Base-by-base conservation (phyloP, 1,140 invertebrate genomes). In the Geopemphigus sp. region DNA sequence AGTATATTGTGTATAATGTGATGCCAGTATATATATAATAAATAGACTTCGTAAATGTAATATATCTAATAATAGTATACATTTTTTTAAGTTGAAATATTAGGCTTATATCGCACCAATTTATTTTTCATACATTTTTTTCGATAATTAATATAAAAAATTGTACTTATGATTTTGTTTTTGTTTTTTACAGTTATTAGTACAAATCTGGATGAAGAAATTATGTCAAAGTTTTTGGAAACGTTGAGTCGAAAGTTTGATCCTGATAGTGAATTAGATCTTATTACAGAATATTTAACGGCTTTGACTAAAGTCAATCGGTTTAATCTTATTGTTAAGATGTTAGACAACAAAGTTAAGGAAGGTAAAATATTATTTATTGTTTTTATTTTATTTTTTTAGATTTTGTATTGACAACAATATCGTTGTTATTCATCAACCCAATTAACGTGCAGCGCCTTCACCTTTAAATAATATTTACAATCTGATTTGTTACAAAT, bases 271-370 rank as follows among this genome's bases (percentile, higher is more conserved):
- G 74, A 78, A 78, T 78, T 78, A 78, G 74, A 78, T 63, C 56
- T 78, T 47, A 78, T 78, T 63, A 2, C 24, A 45, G 74, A 78
- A 63, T 78, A 78, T n/a, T 59, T 78, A 61, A 78, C n/a, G 50
- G 74, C 74, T n/a, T 50, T 78, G 57, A 78, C 74, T 2, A 78
- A 63, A 78, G 57, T 78, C 26, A 54, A 78, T 24, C 74, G 74
- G 0, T 78, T 63, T 45, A 63, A 78, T 61, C 22, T 78, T 19
- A 78, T 78, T 63, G 74, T 50, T 5, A 78, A 78, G 57, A 78
- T 78, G 74, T 63, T 78, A 26, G 74, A 78, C 17, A 78, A 78
- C 57, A 78, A 78, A 78, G 74, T 78, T 45, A 78, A 78, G 50
- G 74, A 78, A 78, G 39, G 74, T 78, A 78, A 78, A 29, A 29